These are phyloP conservation scores for Eptesicus fuscus DNA, from an alignment of 2,113 vertebrate species.

Conservation along the genomic window DNA sequence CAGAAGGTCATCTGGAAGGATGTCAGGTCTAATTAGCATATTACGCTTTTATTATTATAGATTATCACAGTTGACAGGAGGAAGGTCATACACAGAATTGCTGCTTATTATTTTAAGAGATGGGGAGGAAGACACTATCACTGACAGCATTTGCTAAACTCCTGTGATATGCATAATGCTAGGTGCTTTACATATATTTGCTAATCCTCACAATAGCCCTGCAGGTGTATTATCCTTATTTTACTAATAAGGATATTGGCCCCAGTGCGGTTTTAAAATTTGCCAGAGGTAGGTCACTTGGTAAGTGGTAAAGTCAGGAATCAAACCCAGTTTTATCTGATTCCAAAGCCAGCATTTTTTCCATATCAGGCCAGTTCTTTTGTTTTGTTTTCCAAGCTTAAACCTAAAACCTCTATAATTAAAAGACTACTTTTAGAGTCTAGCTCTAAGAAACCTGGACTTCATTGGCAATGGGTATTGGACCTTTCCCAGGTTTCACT, in stretches of 20 bases:
- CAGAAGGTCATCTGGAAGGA: no score
- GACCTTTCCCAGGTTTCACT: slow-evolving; percentile 13
- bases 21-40: no score
- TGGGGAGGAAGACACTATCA: background rate
- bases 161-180: no score
- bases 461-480: background rate
- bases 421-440: background rate
- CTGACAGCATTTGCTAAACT: background rate
- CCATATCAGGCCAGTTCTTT: background rate
- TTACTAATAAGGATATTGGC: slow-evolving; percentile 27
- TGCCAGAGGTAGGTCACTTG: background rate
- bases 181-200: background rate
- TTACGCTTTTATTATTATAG: no score
- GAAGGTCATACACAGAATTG: background rate
- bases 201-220: background rate
- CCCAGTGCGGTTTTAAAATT: background rate
- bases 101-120: background rate
- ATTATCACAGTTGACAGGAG: background rate
- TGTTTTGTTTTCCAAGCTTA: background rate
- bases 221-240: background rate
- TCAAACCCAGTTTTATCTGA: background rate
- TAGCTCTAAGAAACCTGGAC: background rate
- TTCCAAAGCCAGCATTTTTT: background rate
- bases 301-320: background rate
- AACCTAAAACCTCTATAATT: background rate